Evolutionary conservation across 2,113 vertebrate species (phyloP).

Genomic region (Microcebus lehilahytsara): DNA sequence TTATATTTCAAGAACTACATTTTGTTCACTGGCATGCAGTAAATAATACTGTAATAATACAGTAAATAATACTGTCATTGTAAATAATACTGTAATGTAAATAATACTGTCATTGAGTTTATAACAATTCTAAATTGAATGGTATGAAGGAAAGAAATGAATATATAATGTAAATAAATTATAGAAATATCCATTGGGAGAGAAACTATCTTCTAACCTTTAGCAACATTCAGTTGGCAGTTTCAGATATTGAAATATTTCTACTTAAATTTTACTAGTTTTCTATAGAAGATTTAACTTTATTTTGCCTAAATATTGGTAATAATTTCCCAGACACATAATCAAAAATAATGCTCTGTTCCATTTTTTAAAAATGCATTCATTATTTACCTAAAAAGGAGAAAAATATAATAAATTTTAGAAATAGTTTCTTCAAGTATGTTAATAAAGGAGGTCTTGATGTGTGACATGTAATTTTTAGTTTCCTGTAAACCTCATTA

Average conservation of each 20-base stretch:
- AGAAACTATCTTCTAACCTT: neutral
- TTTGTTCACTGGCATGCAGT: too few relatives aligned
- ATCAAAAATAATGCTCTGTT: neutral
- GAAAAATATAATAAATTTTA: neutral
- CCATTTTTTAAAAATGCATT: neutral
- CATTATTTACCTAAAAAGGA: neutral
- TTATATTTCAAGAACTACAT: too few relatives aligned
- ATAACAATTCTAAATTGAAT: neutral
- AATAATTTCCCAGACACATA: neutral
- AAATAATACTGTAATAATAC: too few relatives aligned
- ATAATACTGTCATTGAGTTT: neutral
- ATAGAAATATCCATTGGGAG: neutral
- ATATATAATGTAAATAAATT: neutral
- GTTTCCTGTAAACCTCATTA: neutral
- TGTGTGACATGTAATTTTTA: neutral
- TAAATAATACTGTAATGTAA: neutral
- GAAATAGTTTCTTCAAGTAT: neutral
- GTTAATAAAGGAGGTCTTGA: neutral
- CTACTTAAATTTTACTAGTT: neutral
- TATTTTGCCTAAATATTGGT: neutral
- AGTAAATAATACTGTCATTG: too few relatives aligned
- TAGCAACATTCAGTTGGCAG: neutral
- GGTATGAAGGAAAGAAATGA: neutral
- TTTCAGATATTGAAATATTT: slow-evolving; percentile 8
- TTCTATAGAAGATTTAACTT: neutral